These are phyloP conservation scores for Eurytoma adleriae DNA, from an alignment of 2,888 invertebrate genomes.

Conservation along the genomic window DNA sequence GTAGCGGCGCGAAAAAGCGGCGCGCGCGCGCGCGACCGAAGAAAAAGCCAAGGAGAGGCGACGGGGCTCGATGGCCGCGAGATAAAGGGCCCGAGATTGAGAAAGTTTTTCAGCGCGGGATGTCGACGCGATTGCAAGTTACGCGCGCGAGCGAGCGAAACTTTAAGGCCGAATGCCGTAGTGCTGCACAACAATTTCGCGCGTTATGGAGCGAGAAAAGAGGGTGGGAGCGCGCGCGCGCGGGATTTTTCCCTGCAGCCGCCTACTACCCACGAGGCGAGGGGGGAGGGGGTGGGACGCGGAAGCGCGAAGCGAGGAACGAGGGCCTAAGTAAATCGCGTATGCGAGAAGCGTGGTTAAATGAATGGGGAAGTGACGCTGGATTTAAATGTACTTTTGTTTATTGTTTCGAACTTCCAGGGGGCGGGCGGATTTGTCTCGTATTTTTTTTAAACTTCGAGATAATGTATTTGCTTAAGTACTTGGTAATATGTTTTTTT, in stretches of 20 bases:
- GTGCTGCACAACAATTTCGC: constrained; percentile 26
- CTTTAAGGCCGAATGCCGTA: constrained; percentile 47
- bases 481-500: too few relatives aligned
- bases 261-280: neutral
- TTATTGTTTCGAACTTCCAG: too few relatives aligned
- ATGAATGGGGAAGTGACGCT: too few relatives aligned
- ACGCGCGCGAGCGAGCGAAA: constrained; percentile 51
- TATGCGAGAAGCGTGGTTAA: too few relatives aligned
- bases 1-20: neutral
- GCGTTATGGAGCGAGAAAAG: neutral
- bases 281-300: neutral
- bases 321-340: too few relatives aligned
- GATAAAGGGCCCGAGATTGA: constrained; percentile 60
- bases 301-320: neutral
- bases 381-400: too few relatives aligned
- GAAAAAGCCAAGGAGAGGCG: constrained; percentile 40
- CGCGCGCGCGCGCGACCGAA: neutral
- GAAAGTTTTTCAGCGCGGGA: constrained; percentile 66
- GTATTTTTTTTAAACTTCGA: too few relatives aligned
- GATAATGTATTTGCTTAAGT: too few relatives aligned
- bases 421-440: too few relatives aligned
- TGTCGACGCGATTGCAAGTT: constrained; percentile 65
- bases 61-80: constrained; percentile 45
- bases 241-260: neutral
- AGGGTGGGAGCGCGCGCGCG: neutral